Evolutionary conservation across 2,797 vertebrate genomes (phyloP), one percentile per base, ranked within the genome.

Genomic region (Macropodus opercularis): DNA sequence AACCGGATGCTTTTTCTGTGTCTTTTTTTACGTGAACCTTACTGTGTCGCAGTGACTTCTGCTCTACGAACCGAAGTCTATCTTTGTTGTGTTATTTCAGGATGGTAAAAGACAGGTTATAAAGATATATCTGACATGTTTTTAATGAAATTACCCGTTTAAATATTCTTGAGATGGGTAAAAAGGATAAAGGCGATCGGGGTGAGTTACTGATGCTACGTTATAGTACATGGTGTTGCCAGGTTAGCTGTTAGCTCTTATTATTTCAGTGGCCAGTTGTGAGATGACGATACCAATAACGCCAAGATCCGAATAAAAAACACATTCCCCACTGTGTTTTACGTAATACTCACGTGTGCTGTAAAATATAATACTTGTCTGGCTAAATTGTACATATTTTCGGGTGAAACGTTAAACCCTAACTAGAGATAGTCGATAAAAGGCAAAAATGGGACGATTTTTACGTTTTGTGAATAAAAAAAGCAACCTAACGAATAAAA

Each of bases 151-250:
- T 21, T 19, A 14, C 29, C 11, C 5, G 4, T 62, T 49, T 41
- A 54, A 54, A 34, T 31, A 1, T 6, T 14, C 18, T 2, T 40
- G 77, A 50, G 35, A 94, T 94, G 92, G 92, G 92, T 43, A 93
- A 90, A 84, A 92, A 59, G 51, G 93, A 93, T 29, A 92, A 82
- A 82, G 84, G 74, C 69, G 92, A 92, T 46, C 83, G 92, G 22
- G 93, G 92, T 94, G 77, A 89, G 87, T 88, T 54, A 6, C 2
- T 59, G 29, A 40, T 40, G 3, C 15, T 55, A 23, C 11, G 2
- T 23, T 27, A 52, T 24, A 13, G 2, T 36, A 47, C 6, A 8
- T 8, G 19, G 5, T 18, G 36, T 9, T 19, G 5, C 39, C 8
- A 15, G 22, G 54, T 29, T 74, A 61, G 34, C 59, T 27, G 1